Conservation (phyloP, 2,113 vertebrate genomes). For the Manacus vitellinus region DNA sequence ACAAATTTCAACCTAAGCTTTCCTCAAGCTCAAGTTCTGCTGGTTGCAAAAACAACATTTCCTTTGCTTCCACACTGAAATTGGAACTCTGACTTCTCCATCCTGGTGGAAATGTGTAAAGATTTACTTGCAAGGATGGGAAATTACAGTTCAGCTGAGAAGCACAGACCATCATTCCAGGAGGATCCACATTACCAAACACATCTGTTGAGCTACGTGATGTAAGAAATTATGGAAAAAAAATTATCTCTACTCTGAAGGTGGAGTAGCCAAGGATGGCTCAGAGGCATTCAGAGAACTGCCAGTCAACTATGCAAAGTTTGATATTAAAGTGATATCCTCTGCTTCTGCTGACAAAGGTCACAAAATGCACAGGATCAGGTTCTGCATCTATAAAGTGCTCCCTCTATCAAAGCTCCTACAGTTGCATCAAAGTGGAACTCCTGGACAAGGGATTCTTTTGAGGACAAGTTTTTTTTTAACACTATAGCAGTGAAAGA, state of each 20-base stretch:
- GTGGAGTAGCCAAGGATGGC: neutral
- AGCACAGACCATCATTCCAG: neutral
- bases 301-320: fast-evolving
- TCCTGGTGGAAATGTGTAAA: neutral
- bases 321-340: neutral
- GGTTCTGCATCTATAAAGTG: neutral
- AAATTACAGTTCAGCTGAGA: neutral
- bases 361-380: neutral
- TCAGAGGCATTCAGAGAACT: neutral
- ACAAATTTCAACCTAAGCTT: neutral
- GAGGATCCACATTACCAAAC: neutral
- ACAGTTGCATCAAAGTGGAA: neutral
- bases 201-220: neutral
- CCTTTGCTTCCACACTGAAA: neutral
- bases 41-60: neutral
- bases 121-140: neutral
- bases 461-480: neutral
- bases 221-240: neutral
- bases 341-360: neutral
- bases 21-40: neutral
- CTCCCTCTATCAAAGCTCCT: neutral
- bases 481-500: neutral
- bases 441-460: neutral
- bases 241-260: neutral
- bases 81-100: neutral